Evolutionary conservation across 2,113 vertebrate genomes (phyloP), one percentile per base, ranked within the genome.

Genomic region (Columbina picui): DNA sequence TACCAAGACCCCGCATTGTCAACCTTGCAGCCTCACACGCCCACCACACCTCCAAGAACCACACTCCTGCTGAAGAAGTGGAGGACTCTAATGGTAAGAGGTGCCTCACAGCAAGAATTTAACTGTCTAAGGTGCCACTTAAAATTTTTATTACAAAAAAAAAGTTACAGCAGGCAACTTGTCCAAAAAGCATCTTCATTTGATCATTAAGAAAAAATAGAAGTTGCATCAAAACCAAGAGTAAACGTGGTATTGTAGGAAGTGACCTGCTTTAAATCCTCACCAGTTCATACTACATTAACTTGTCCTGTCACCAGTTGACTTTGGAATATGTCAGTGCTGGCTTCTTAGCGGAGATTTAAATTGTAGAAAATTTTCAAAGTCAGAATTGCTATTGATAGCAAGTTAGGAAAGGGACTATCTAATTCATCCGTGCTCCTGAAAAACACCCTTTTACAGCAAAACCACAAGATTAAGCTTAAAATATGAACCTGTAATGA

Each of bases 1-100:
- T 99, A 86, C 98, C 98, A 89, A 98, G 98, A 98, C 98, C 99
- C 59, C 98, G 99, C 61, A 98, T 99, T 38, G 98, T 99, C 95
- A 98, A 97, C 92, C 98, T 99, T 94, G 98, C 98, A 71, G 98
- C 98, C 74, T 99, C 99, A 52, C 97, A 98, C 32, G 86, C 98
- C 97, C 98, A 98, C 81, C 98, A 98, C 95, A 95, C 95, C 90
- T 97, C 97, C 91, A 96, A 98, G 63, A 97, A 98, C 93, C 93
- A 96, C 63, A 95, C 96, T 89, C 90, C 97, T n/a, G 78, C 98
- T 11, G 97, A 98, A 97, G 97, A 98, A 96, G 97, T 98, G 87
- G 97, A 98, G 97, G 98, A 98, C 97, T 98, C 98, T 96, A 98
- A 98, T 84, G 98, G 98, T 98, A 98, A 98, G 96, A 94, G 84